phyloP scores from a whole-genome alignment of 2,888 invertebrate species.

The Drosophila algonquin region DNA sequence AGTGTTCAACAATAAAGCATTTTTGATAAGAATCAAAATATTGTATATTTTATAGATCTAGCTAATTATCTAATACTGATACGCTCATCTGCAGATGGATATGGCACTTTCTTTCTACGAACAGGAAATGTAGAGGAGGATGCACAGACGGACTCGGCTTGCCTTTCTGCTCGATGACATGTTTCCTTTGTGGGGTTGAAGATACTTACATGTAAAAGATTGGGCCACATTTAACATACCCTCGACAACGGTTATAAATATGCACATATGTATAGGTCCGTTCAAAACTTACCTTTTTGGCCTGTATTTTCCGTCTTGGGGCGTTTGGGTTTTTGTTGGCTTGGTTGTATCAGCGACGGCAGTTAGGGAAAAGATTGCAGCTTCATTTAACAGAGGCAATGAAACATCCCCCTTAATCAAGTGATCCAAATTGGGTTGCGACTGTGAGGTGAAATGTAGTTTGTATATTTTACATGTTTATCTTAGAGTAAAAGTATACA shows the following conservation, averaged over 20 bases:
- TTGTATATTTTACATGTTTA: constrained; percentile 82
- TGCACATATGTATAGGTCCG: neutral
- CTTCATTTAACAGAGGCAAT: constrained; percentile 44
- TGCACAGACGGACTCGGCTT: neutral
- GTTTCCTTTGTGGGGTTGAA: constrained; percentile 1
- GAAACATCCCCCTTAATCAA: constrained; percentile 64
- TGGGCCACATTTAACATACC: neutral
- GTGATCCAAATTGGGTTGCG: constrained; percentile 81
- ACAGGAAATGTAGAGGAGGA: neutral
- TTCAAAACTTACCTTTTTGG: constrained; percentile 59
- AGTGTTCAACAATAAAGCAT: neutral
- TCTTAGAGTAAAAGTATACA: constrained; percentile 42
- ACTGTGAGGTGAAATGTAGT: constrained; percentile 76
- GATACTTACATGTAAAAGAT: neutral
- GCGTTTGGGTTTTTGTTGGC: constrained; percentile 22
- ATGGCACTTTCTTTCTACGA: neutral
- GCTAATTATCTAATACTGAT: no score
- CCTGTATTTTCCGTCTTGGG: constrained; percentile 28
- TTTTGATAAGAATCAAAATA: neutral
- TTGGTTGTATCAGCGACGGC: constrained; percentile 37
- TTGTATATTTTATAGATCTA: no score
- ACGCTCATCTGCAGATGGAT: neutral
- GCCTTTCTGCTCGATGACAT: neutral
- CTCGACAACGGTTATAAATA: neutral
- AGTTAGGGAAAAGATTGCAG: constrained; percentile 22